Conservation (phyloP, 2,797 vertebrate species). For the Gymnoscopelus microlampas region DNA sequence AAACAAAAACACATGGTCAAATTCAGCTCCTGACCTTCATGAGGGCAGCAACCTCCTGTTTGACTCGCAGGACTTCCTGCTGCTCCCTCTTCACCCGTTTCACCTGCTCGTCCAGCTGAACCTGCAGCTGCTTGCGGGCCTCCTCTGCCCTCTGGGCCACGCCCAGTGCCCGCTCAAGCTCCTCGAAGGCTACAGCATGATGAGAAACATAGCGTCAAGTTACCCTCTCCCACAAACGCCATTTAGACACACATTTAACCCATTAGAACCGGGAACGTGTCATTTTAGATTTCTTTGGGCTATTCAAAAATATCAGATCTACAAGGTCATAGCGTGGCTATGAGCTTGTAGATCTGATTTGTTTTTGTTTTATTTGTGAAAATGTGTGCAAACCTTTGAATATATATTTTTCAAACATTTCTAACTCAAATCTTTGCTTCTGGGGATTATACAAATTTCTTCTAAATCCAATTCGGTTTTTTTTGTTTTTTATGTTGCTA, state of each 20-base stretch:
- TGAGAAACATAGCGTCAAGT: background rate
- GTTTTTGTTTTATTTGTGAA: no score
- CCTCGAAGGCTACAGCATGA: slow-evolving; percentile 89
- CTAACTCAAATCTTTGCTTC: no score
- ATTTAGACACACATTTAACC: background rate
- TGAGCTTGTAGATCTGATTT: no score
- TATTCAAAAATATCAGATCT: no score
- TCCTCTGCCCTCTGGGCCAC: slow-evolving; percentile 92
- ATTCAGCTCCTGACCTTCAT: slow-evolving; percentile 85
- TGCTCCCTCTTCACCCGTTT: slow-evolving; percentile 90
- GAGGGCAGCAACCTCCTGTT: slow-evolving; percentile 92
- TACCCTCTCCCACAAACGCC: background rate
- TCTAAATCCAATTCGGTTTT: no score
- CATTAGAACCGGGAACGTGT: no score
- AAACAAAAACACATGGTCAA: background rate
- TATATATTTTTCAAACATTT: no score
- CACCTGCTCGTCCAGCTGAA: slow-evolving; percentile 91
- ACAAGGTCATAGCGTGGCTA: no score
- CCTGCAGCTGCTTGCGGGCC: slow-evolving; percentile 88
- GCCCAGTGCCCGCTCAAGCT: slow-evolving; percentile 90
- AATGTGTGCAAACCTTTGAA: no score
- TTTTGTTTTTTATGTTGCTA: no score
- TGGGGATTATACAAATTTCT: no score
- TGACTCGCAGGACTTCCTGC: slow-evolving; percentile 89
- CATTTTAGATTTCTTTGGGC: no score